Evolutionary conservation across 2,113 vertebrate genomes (phyloP).

Genomic region (human (Homo sapiens)): DNA sequence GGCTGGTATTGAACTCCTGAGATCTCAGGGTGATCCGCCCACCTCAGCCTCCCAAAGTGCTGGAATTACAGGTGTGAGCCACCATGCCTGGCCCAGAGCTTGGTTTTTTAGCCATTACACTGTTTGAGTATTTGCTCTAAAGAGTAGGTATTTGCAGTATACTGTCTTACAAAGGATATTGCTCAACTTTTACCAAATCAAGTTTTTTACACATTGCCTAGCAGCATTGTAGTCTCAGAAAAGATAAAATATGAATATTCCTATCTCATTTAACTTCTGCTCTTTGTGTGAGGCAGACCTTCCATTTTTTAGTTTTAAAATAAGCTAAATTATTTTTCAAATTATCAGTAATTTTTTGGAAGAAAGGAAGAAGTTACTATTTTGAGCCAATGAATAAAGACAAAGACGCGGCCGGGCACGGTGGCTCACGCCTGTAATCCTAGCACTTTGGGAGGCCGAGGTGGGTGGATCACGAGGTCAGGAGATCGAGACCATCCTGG

Average conservation of each 20-base stretch:
- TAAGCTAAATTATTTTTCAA: not conserved
- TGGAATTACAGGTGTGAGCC: too few species aligned
- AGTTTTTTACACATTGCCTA: not conserved
- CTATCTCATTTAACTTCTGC: not conserved
- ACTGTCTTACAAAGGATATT: not conserved
- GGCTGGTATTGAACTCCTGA: too few species aligned
- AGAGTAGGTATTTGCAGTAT: not conserved
- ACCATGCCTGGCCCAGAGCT: not conserved
- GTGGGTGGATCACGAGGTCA: too few species aligned
- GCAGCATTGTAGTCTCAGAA: not conserved
- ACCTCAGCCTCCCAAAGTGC: too few species aligned
- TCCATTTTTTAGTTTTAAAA: conserved; percentile 8
- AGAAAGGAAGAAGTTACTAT: not conserved
- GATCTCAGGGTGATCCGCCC: too few species aligned
- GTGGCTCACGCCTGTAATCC: too few species aligned
- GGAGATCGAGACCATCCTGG: too few species aligned
- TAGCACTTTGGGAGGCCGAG: too few species aligned
- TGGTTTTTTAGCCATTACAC: not conserved
- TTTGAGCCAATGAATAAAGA: conserved; percentile 33
- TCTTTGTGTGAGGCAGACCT: not conserved
- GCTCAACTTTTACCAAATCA: not conserved
- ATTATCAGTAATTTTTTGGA: not conserved
- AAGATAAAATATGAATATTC: not conserved
- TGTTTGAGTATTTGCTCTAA: not conserved
- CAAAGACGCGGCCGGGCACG: conserved; percentile 37